A percentile compares a stretch with the other conserved stretches of the same genome.
Evolutionary conservation across 2,888 invertebrate genomes (phyloP).

Genomic region (Sarcophaga carnaria): DNA sequence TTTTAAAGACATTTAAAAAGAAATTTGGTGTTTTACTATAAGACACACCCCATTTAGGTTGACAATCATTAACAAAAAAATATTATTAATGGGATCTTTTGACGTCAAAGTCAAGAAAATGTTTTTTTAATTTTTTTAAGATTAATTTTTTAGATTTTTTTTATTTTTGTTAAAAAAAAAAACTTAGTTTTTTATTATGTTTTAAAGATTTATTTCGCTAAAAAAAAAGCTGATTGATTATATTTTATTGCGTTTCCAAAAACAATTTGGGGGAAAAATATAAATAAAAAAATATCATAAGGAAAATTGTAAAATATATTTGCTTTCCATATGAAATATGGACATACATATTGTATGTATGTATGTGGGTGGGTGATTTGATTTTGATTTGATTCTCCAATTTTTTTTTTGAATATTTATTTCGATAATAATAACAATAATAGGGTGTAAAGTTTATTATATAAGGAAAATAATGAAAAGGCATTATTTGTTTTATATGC

Average conservation of each 20-base stretch:
- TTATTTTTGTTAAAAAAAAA: slow-evolving; percentile 33
- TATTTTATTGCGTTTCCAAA: background rate
- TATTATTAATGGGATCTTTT: slow-evolving; percentile 24
- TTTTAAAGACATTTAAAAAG: background rate
- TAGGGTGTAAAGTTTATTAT: background rate
- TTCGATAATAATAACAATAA: background rate
- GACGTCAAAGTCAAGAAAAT: slow-evolving; percentile 42
- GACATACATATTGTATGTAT: background rate
- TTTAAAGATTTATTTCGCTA: no score
- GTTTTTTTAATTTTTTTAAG: slow-evolving; percentile 5
- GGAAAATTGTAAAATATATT: slow-evolving; percentile 4
- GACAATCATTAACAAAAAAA: background rate
- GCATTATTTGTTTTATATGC: background rate
- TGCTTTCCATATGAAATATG: background rate
- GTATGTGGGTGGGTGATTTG: background rate
- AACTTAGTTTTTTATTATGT: background rate
- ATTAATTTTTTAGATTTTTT: background rate
- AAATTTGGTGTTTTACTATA: background rate
- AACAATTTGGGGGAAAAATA: background rate
- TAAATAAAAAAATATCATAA: no score
- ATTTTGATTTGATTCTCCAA: no score
- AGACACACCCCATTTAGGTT: slow-evolving; percentile 47
- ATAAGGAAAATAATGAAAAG: background rate
- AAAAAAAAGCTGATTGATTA: background rate
- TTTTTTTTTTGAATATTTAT: background rate